Conservation (phyloP, 2,113 vertebrate genomes). For the Gallinago jamesoni region DNA sequence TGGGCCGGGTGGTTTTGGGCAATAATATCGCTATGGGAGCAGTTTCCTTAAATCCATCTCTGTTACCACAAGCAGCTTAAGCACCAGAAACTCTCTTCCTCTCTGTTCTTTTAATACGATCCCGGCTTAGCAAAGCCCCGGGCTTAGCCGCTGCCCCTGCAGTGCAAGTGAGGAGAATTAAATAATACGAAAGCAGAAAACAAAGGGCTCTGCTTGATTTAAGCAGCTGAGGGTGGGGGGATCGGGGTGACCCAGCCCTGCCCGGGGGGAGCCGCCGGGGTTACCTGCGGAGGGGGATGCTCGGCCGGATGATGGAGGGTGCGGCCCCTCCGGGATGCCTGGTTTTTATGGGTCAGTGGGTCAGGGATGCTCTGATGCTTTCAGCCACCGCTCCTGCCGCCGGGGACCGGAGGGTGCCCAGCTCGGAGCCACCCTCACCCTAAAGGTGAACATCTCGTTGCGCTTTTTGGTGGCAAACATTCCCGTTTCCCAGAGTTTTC, state of each 20-base stretch:
- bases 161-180: conserved; percentile 66
- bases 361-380: conserved; percentile 18
- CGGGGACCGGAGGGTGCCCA: neutral
- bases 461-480: neutral
- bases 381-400: neutral
- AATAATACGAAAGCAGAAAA: conserved; percentile 50
- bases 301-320: neutral
- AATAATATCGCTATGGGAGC: conserved; percentile 30
- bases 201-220: conserved; percentile 22
- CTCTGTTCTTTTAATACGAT: conserved; percentile 56
- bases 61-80: conserved; percentile 66
- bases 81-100: conserved; percentile 61
- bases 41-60: conserved; percentile 62
- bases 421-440: rapidly evolving
- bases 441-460: neutral
- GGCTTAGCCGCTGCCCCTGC: conserved; percentile 53
- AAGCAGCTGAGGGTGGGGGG: neutral
- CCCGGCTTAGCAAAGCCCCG: conserved; percentile 15
- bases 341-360: conserved; percentile 8
- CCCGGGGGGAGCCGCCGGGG: rapidly evolving
- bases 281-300: neutral
- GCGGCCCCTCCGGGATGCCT: neutral
- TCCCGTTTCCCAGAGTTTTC: neutral
- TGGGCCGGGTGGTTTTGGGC: neutral
- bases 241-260: neutral